phyloP scores from a whole-genome alignment of 2,888 invertebrate species.

The Alsophila aescularia region DNA sequence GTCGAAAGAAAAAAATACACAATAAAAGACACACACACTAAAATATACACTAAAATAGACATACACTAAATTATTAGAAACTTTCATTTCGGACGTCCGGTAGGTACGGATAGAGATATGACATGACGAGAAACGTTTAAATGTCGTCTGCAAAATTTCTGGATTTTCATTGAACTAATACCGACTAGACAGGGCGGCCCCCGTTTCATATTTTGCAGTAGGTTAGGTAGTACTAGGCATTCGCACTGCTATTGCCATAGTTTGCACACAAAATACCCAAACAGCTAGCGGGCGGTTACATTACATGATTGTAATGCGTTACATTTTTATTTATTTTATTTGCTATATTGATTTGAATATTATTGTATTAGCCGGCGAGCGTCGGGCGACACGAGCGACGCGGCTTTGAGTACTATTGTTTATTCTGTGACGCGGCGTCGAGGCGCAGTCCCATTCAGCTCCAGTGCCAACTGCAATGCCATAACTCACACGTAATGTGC shows the following conservation, averaged over 20 bases:
- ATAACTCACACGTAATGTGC: constrained; percentile 62
- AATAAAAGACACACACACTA: too few relatives aligned
- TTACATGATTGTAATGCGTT: background rate
- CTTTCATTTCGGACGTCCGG: too few relatives aligned
- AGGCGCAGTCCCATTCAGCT: constrained; percentile 46
- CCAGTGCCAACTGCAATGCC: constrained; percentile 64
- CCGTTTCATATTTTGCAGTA: too few relatives aligned
- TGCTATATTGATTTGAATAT: constrained; percentile 40
- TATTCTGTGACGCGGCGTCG: constrained; percentile 41
- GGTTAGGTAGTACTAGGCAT: too few relatives aligned
- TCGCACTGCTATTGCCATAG: background rate
- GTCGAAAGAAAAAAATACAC: too few relatives aligned
- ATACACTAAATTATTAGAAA: too few relatives aligned
- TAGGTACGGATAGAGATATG: too few relatives aligned
- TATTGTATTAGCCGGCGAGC: constrained; percentile 30
- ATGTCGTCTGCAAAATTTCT: background rate
- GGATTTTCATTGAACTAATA: too few relatives aligned
- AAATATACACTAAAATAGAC: too few relatives aligned
- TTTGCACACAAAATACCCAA: background rate
- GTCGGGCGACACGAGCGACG: too few relatives aligned
- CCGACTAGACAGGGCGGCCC: background rate
- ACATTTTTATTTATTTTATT: too few relatives aligned
- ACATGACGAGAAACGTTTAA: constrained; percentile 2
- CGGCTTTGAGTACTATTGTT: too few relatives aligned
- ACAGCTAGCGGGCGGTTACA: constrained; percentile 2